Evolutionary conservation across 2,888 invertebrate species (phyloP).

Genomic region (Troides oblongomaculatus): DNA sequence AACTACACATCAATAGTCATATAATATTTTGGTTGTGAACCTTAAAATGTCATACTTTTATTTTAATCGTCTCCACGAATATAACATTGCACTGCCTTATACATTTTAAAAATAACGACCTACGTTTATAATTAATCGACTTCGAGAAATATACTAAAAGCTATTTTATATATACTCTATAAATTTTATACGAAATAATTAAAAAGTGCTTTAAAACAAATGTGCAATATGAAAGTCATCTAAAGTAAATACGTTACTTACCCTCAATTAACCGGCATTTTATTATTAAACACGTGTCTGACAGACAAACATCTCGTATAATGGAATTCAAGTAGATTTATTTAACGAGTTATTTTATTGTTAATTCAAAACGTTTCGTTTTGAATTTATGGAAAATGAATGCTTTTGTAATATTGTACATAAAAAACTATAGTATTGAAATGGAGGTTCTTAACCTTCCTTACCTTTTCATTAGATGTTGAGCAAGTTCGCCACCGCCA

Average conservation of each 20-base stretch:
- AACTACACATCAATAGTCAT: too few species aligned
- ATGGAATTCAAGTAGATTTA: background rate
- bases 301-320: background rate
- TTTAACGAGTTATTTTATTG: background rate
- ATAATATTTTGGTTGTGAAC: too few species aligned
- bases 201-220: background rate
- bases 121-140: too few species aligned
- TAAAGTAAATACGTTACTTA: slow-evolving; percentile 11
- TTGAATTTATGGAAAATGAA: background rate
- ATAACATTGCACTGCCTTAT: too few species aligned
- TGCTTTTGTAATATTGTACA: slow-evolving; percentile 8
- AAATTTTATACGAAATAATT: background rate
- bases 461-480: slow-evolving; percentile 71
- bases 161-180: too few species aligned
- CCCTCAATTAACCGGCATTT: slow-evolving; percentile 26
- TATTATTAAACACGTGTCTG: slow-evolving; percentile 26
- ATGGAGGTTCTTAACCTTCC: slow-evolving; percentile 24
- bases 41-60: too few species aligned
- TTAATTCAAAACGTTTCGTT: background rate
- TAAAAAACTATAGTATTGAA: slow-evolving; percentile 24
- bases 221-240: background rate
- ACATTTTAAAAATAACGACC: too few species aligned
- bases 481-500: slow-evolving; percentile 71
- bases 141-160: too few species aligned
- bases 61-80: too few species aligned